A percentile compares a stretch with the other conserved stretches of the same genome.
phyloP scores from a whole-genome alignment of 2,888 invertebrate species.

The Germaria angustata region DNA sequence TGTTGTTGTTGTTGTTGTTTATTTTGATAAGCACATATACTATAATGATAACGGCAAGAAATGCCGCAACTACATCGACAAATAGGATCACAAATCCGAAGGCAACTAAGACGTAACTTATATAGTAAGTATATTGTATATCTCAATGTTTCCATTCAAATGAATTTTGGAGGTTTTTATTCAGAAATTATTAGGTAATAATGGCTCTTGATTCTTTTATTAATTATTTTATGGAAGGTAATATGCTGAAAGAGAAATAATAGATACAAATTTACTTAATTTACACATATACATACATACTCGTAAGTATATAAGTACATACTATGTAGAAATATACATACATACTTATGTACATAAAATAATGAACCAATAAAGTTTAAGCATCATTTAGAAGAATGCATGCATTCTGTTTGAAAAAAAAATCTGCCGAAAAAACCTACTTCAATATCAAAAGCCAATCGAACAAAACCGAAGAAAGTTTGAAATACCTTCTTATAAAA shows the following conservation, averaged over 20 bases:
- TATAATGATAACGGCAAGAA: constrained; percentile 14
- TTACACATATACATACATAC: background rate
- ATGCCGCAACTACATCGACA: constrained; percentile 27
- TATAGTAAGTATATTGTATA: constrained; percentile 36
- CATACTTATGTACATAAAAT: background rate
- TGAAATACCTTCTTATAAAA: too few relatives aligned
- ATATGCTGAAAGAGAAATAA: constrained; percentile 28
- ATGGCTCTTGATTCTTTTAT: background rate
- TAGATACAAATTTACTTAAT: background rate
- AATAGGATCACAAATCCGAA: constrained; percentile 51
- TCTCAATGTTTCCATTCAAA: constrained; percentile 76
- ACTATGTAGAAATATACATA: background rate
- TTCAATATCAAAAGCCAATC: too few relatives aligned
- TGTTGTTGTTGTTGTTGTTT: constrained; percentile 31
- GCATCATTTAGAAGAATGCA: too few relatives aligned
- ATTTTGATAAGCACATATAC: constrained; percentile 38
- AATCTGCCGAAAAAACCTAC: background rate
- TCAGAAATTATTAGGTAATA: background rate
- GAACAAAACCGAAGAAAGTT: too few relatives aligned
- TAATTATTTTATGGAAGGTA: background rate
- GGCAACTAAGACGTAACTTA: constrained; percentile 41
- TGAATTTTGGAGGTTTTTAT: constrained; percentile 33
- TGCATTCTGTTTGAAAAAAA: too few relatives aligned
- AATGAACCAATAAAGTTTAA: too few relatives aligned
- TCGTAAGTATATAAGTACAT: background rate